Percentiles rank a stretch among this genome's conserved stretches.
phyloP scores from a whole-genome alignment of 2,113 vertebrate species.

The Poecile atricapillus region DNA sequence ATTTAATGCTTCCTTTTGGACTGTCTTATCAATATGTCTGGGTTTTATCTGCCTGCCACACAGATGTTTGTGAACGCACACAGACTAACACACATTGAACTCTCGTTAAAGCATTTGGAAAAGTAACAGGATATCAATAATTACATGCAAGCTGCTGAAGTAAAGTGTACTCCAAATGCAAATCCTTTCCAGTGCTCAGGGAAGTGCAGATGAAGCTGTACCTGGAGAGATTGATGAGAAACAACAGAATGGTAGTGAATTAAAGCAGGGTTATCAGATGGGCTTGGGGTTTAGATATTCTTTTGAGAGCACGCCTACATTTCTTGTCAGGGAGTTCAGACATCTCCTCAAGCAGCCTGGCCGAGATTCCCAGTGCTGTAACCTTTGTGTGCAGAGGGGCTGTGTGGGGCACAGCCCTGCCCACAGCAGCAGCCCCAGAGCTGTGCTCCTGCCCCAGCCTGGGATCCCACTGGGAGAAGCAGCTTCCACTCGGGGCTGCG shows the following conservation, averaged over 20 bases:
- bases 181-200: not conserved
- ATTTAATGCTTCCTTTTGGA: not conserved
- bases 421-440: not conserved
- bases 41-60: not conserved
- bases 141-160: not conserved
- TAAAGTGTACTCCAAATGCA: not conserved
- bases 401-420: not conserved
- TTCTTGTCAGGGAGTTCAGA: not conserved
- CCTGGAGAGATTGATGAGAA: not conserved
- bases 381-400: not conserved
- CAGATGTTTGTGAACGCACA: not conserved
- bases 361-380: not conserved
- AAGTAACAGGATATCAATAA: not conserved
- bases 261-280: not conserved
- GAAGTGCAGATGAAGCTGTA: not conserved
- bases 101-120: not conserved
- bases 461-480: not conserved
- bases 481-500: rapidly evolving
- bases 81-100: not conserved
- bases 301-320: not conserved
- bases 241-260: not conserved
- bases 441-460: not conserved
- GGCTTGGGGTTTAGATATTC: not conserved
- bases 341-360: not conserved
- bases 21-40: not conserved